Evolutionary conservation across 2,888 invertebrate species (phyloP).

Genomic region (Tetramorium bicarinatum): DNA sequence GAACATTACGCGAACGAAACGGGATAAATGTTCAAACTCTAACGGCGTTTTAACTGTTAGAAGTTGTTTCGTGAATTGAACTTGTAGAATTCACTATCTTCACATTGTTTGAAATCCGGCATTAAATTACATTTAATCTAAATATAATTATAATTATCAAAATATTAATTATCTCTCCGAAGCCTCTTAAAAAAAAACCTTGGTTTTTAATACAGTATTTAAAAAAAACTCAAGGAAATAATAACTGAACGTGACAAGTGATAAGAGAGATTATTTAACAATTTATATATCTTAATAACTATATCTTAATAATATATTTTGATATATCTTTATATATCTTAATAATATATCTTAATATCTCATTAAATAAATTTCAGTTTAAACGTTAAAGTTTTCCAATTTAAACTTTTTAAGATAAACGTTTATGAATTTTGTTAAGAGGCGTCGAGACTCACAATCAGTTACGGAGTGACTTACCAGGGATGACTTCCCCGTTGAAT

Average conservation of each 20-base stretch:
- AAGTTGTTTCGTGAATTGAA: too few relatives aligned
- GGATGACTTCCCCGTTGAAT: conserved; percentile 96
- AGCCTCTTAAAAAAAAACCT: background rate
- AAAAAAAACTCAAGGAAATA: background rate
- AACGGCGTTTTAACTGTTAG: background rate
- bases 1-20: background rate
- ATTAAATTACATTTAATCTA: background rate
- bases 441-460: background rate
- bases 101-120: background rate
- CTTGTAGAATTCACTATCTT: background rate
- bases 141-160: background rate
- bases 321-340: background rate
- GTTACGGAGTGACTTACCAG: conserved; percentile 90
- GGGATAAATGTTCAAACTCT: conserved; percentile 2
- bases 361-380: background rate
- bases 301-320: too few relatives aligned
- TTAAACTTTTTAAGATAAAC: background rate
- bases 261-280: background rate
- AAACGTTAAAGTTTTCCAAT: background rate
- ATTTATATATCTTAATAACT: background rate
- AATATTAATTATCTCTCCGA: background rate
- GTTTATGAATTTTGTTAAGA: background rate
- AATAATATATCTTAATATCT: background rate
- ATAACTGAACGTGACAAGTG: background rate
- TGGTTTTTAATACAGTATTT: background rate